Evolutionary conservation across 2,888 invertebrate species (phyloP).

Genomic region (Bimastos eiseni): DNA sequence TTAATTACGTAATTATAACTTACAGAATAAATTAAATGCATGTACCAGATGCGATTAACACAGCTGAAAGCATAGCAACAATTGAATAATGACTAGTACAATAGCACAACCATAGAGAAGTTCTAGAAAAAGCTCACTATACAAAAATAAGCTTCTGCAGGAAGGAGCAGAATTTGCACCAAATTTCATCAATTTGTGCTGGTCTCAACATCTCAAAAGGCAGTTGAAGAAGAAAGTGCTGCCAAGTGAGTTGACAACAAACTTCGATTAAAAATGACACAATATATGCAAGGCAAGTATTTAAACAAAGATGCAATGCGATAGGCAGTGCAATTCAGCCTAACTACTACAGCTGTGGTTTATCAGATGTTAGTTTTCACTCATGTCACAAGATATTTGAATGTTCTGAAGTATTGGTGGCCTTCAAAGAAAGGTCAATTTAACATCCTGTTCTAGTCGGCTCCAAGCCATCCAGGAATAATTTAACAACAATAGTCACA

Average conservation of each 20-base stretch:
- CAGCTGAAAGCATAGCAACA: background rate
- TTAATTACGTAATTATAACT: too few relatives aligned
- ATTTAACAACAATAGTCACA: background rate
- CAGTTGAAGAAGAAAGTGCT: background rate
- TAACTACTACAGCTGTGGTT: background rate
- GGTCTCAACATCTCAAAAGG: background rate
- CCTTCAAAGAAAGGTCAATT: background rate
- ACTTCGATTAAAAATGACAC: background rate
- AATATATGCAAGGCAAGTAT: background rate
- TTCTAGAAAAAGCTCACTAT: background rate
- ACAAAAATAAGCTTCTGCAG: background rate
- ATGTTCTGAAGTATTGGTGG: background rate
- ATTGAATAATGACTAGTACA: background rate
- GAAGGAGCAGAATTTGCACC: constrained; percentile 4
- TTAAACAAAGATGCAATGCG: background rate
- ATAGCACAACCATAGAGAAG: background rate
- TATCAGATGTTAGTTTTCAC: background rate
- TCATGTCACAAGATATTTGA: background rate
- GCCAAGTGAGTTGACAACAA: background rate
- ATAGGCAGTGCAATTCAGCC: background rate
- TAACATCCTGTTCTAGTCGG: background rate
- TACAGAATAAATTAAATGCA: background rate
- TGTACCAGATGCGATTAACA: background rate
- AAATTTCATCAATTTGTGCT: background rate
- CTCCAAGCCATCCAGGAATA: background rate